Evolutionary conservation across 1,140 invertebrate species (phyloP).

Genomic region (Oreohelix idahoensis): DNA sequence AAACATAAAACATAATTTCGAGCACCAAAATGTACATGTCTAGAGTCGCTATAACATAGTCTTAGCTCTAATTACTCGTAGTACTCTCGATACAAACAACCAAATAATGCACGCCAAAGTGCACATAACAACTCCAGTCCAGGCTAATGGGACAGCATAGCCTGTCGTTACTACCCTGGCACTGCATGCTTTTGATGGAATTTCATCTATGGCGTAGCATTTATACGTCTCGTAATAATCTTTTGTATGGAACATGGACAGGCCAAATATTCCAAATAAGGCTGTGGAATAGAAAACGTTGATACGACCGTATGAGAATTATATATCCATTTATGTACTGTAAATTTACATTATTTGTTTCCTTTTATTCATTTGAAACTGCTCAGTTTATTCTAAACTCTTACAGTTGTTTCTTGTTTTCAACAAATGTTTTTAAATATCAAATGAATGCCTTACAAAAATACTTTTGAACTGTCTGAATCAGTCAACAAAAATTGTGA

Average conservation of each 20-base stretch:
- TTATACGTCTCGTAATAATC: constrained; percentile 57
- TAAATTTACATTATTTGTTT: too few species aligned
- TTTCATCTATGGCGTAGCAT: constrained; percentile 51
- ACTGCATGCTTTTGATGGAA: constrained; percentile 49
- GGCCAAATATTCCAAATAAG: constrained; percentile 58
- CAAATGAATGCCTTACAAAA: too few species aligned
- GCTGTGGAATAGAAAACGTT: constrained; percentile 48
- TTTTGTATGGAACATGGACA: constrained; percentile 61
- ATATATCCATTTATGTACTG: too few species aligned
- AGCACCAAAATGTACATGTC: too few species aligned
- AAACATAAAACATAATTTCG: too few species aligned
- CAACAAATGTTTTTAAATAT: too few species aligned
- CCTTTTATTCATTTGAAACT: too few species aligned
- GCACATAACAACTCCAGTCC: constrained; percentile 57
- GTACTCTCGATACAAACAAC: constrained; percentile 54
- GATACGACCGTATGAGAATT: too few species aligned
- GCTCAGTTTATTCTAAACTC: too few species aligned
- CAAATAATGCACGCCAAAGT: constrained; percentile 52
- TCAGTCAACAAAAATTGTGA: too few species aligned
- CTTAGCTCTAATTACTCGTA: constrained; percentile 59
- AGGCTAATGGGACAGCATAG: constrained; percentile 55
- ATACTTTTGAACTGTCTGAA: too few species aligned
- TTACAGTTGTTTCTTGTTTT: too few species aligned
- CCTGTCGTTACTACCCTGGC: constrained; percentile 46
- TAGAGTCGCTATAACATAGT: constrained; percentile 55